These are phyloP conservation scores for Rousettus leschenaultii DNA, from an alignment of 2,113 vertebrate species.

Conservation along the genomic window DNA sequence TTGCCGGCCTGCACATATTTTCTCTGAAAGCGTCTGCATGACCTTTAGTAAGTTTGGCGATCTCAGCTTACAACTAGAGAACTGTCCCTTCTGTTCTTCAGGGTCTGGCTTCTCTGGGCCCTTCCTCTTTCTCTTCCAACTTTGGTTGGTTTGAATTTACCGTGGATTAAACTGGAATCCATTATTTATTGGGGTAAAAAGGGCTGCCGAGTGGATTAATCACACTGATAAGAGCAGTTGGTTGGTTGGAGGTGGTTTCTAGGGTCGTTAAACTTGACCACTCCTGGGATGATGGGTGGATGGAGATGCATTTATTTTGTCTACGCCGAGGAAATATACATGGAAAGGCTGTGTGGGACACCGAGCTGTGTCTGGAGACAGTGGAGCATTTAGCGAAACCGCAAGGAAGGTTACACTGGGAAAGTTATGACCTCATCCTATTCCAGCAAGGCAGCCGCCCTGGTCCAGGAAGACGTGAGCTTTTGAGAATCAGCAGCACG, in stretches of 20 bases:
- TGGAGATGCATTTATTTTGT: slow-evolving; percentile 14
- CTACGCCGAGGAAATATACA: background rate
- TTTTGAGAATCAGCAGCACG: background rate
- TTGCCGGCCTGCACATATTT: background rate
- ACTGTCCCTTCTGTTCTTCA: background rate
- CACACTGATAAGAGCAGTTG: slow-evolving; percentile 22
- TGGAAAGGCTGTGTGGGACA: background rate
- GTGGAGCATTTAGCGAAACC: slow-evolving; percentile 61
- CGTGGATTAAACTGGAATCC: slow-evolving; percentile 13
- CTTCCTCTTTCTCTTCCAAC: background rate
- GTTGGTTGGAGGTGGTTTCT: slow-evolving; percentile 39
- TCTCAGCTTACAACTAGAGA: background rate
- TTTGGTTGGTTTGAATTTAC: background rate
- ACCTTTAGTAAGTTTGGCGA: background rate
- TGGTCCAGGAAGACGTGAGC: slow-evolving; percentile 29
- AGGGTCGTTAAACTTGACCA: slow-evolving; percentile 23
- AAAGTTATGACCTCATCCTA: slow-evolving; percentile 69
- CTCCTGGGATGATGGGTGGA: slow-evolving; percentile 36
- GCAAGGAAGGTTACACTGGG: slow-evolving; percentile 38
- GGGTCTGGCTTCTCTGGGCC: background rate
- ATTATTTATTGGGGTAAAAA: slow-evolving; percentile 29
- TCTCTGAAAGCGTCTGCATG: background rate
- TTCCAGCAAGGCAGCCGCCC: slow-evolving; percentile 50
- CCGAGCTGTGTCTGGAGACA: slow-evolving; percentile 46
- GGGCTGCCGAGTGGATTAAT: slow-evolving; percentile 5